Percentiles rank a stretch among this genome's conserved stretches.
Evolutionary conservation across 2,113 vertebrate genomes (phyloP).

Genomic region (Dolichotis patagonum): DNA sequence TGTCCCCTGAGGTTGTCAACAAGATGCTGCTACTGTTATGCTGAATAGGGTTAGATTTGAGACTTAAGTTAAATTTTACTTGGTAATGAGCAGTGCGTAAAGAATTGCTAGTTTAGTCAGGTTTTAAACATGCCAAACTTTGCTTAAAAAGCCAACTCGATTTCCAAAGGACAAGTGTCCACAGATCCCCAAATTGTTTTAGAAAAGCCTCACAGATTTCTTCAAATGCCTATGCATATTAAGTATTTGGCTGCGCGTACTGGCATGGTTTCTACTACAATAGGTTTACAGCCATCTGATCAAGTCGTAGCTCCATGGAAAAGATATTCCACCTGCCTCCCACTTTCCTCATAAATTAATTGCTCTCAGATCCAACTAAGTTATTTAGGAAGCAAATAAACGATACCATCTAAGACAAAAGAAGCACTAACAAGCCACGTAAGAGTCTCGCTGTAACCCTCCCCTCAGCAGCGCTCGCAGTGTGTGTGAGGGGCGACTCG

Average conservation of each 20-base stretch:
- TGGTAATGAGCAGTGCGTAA: background rate
- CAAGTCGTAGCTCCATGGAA: slow-evolving; percentile 10
- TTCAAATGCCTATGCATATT: slow-evolving; percentile 2
- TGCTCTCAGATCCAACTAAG: slow-evolving; percentile 5
- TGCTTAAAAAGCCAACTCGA: slow-evolving; percentile 39
- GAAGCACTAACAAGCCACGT: background rate
- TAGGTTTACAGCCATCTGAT: slow-evolving; percentile 4
- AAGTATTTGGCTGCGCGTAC: background rate
- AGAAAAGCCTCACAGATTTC: background rate
- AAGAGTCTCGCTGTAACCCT: background rate
- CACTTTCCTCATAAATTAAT: background rate
- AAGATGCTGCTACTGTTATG: background rate
- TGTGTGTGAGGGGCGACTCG: background rate
- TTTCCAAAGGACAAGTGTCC: background rate
- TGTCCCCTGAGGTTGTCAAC: background rate
- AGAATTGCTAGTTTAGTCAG: background rate
- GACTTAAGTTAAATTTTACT: slow-evolving; percentile 39
- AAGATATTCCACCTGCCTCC: background rate
- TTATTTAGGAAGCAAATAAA: background rate
- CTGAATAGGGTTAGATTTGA: background rate
- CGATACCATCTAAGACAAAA: background rate
- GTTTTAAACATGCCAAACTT: slow-evolving; percentile 19
- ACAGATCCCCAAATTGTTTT: background rate
- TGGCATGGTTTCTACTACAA: background rate
- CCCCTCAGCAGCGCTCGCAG: background rate